Evolutionary conservation across 2,113 vertebrate genomes (phyloP), one percentile per base, ranked within the genome.

Genomic region (Empidonax traillii): DNA sequence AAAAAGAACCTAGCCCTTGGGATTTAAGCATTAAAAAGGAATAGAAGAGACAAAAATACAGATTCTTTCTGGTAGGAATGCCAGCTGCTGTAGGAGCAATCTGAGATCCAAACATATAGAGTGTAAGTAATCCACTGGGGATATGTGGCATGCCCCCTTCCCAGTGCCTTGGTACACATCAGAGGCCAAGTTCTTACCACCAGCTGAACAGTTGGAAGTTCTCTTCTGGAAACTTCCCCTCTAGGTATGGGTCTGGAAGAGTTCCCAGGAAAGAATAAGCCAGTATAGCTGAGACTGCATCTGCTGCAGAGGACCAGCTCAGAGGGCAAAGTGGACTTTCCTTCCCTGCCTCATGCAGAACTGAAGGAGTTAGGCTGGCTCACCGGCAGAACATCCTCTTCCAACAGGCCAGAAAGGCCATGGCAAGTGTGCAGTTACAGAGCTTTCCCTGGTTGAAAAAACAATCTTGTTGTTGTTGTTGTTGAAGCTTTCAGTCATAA

Each of bases 381-480:
- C 35, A 52, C 80, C 92, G 80, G 89, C 79, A 95, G 59, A 86
- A 94, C 68, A 90, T 41, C 43, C 35, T 77, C 85, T 92, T 94
- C 65, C 65, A 92, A 71, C 0, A 3, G 79, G 55, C 56, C 83
- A 93, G 43, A 80, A 94, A 94, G 59, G 39, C 59, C 55, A 73
- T 5, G 51, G 56, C 35, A 80, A 80, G 33, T 33, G 43, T 74
- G 71, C 51, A 88, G 72, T 58, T 52, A 90, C 31, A 88, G 78
- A 85, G 61, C 35, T 90, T 88, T 80, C 67, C 53, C 79, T 87
- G 41, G 78, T 84, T 69, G 62, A 90, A 92, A 85, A 89, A 37
- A 94, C 18, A 93, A 63, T 21, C 19, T 65, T 89, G 30, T 77
- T 83, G 30, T 91, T 79, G 81, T 47, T 91, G 31, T 59, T 96